A percentile compares a stretch with the other conserved stretches of the same genome.
Conservation (phyloP, 1,140 invertebrate species). For the Drosophila repleta region DNA sequence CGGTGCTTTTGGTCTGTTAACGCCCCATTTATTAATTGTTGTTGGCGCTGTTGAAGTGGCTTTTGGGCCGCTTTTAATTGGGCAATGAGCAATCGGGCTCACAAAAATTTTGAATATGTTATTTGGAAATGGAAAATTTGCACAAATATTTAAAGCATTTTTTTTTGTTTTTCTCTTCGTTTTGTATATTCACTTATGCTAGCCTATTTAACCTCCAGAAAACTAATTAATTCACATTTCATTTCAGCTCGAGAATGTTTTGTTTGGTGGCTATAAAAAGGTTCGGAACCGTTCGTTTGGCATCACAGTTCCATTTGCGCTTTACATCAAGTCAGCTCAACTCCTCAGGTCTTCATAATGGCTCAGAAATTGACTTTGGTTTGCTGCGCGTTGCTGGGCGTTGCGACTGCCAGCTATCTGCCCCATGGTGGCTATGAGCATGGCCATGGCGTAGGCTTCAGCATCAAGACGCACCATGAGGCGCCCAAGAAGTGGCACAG, state of each 20-base stretch:
- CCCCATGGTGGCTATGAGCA: slow-evolving; percentile 43
- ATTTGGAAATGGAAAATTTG: slow-evolving; percentile 70
- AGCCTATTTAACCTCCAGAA: slow-evolving; percentile 72
- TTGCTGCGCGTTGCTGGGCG: slow-evolving; percentile 48
- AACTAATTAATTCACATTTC: slow-evolving; percentile 56
- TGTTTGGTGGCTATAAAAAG: slow-evolving; percentile 52
- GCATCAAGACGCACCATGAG: slow-evolving; percentile 62
- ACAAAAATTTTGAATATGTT: slow-evolving; percentile 48
- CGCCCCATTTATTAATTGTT: slow-evolving; percentile 55
- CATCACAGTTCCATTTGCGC: slow-evolving; percentile 60
- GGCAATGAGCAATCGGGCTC: slow-evolving; percentile 47
- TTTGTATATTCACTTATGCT: slow-evolving; percentile 58
- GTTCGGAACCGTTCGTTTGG: slow-evolving; percentile 15
- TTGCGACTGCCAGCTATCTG: slow-evolving; percentile 45
- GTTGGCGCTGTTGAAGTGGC: slow-evolving; percentile 1
- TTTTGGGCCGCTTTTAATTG: slow-evolving; percentile 57
- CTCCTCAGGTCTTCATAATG: slow-evolving; percentile 26
- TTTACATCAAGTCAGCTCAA: slow-evolving; percentile 36
- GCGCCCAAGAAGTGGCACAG: slow-evolving; percentile 63
- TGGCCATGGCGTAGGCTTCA: slow-evolving; percentile 54
- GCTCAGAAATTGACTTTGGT: slow-evolving; percentile 45
- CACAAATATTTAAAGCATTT: slow-evolving; percentile 66
- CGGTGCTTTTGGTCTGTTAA: slow-evolving; percentile 54
- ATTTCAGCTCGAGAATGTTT: slow-evolving; percentile 42
- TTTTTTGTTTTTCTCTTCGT: neutral